Evolutionary conservation across 1,140 invertebrate species (phyloP).

Genomic region (Bombus superbus): DNA sequence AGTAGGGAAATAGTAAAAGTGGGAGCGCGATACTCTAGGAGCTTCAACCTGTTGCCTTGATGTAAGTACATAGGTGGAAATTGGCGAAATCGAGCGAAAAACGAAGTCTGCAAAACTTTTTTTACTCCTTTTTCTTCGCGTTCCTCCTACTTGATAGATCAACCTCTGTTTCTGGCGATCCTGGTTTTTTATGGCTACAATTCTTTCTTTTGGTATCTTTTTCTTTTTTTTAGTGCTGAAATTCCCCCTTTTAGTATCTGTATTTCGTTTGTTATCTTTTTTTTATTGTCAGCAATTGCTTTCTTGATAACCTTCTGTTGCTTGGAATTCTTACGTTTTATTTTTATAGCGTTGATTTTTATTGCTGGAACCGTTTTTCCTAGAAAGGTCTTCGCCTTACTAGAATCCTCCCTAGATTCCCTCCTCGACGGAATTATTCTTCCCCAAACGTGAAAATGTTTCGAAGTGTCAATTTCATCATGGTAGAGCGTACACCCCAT

Average conservation of each 20-base stretch:
- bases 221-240: not conserved
- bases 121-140: not conserved
- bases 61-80: not conserved
- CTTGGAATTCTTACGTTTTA: too few relatives aligned
- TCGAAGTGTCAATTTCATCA: not conserved
- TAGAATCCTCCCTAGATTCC: not conserved
- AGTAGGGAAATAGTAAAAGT: not conserved
- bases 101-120: not conserved
- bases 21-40: too few relatives aligned
- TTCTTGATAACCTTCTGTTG: too few relatives aligned
- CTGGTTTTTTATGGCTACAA: not conserved
- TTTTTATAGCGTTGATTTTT: not conserved
- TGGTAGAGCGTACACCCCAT: not conserved
- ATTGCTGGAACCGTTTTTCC: too few relatives aligned
- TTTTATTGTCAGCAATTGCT: not conserved
- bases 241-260: not conserved
- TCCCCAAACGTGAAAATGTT: not conserved
- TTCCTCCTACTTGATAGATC: too few relatives aligned
- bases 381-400: too few relatives aligned
- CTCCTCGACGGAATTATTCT: not conserved
- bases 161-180: not conserved
- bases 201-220: not conserved
- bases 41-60: conserved; percentile 18
- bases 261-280: not conserved
- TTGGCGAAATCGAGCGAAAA: conserved; percentile 6